A percentile compares a stretch with the other conserved stretches of the same genome.
These are phyloP conservation scores for Amblyjoppa proteus DNA, from an alignment of 2,888 invertebrate species.

Conservation along the genomic window DNA sequence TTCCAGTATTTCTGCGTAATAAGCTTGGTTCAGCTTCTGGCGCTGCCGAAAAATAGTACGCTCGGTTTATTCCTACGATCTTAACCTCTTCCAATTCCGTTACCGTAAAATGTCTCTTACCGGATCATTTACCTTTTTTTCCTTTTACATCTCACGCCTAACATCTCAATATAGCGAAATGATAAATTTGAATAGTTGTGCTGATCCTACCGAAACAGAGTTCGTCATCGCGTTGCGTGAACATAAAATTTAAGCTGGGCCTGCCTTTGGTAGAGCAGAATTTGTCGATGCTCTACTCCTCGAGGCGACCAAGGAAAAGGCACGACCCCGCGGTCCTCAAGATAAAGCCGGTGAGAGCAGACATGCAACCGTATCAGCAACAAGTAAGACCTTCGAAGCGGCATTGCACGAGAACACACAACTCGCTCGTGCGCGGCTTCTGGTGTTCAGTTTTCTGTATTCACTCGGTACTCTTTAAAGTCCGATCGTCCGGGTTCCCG, in stretches of 20 bases:
- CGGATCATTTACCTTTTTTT: no score
- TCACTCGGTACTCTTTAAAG: constrained; percentile 61
- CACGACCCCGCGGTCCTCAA: constrained; percentile 70
- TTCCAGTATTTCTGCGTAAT: no score
- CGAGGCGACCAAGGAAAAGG: constrained; percentile 73
- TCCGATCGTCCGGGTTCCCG: constrained; percentile 50
- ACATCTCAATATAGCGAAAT: no score
- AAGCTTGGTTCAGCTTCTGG: no score
- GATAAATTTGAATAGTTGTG: neutral
- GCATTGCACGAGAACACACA: constrained; percentile 73
- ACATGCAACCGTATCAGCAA: constrained; percentile 83
- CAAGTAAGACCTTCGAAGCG: constrained; percentile 81
- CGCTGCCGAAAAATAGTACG: no score
- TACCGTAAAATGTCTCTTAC: no score
- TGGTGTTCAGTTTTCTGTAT: constrained; percentile 66
- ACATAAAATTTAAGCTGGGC: neutral
- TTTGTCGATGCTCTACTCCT: constrained; percentile 64
- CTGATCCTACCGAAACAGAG: neutral
- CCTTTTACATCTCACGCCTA: no score
- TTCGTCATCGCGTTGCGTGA: neutral
- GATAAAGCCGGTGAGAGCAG: constrained; percentile 73
- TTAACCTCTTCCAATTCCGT: no score
- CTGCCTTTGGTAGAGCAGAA: constrained; percentile 1
- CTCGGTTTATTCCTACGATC: no score
- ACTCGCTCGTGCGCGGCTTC: constrained; percentile 34